These are phyloP conservation scores for Scaptodrosophila latifasciaeformis DNA, from an alignment of 2,888 invertebrate species.

Conservation along the genomic window DNA sequence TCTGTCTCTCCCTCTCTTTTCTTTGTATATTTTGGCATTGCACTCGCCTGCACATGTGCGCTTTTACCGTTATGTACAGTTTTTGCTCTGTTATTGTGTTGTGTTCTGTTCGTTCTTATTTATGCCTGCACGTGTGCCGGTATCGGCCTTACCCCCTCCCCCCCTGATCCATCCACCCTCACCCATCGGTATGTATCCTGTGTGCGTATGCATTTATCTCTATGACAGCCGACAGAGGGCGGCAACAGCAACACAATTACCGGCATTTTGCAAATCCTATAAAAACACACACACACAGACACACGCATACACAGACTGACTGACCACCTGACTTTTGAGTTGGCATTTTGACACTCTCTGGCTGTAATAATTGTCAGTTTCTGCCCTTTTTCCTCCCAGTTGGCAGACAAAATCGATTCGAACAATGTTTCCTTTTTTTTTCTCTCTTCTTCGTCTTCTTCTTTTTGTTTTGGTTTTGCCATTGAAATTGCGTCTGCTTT, in stretches of 20 bases:
- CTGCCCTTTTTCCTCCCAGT: too few species aligned
- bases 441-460: too few species aligned
- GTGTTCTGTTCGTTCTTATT: conserved; percentile 31
- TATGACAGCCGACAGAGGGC: neutral
- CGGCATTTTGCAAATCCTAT: too few species aligned
- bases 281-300: neutral
- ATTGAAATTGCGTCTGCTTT: too few species aligned
- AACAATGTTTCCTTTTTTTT: too few species aligned
- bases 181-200: neutral
- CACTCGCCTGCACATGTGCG: neutral
- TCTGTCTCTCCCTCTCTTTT: conserved; percentile 32
- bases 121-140: conserved; percentile 51
- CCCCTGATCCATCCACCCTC: neutral
- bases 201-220: neutral
- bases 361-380: too few species aligned
- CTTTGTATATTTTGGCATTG: conserved; percentile 13
- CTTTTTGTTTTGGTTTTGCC: too few species aligned
- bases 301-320: neutral
- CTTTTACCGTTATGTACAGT: conserved; percentile 13
- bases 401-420: too few species aligned
- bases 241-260: too few species aligned
- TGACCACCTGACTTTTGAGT: too few species aligned
- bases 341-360: too few species aligned
- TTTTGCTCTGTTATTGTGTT: conserved; percentile 16
- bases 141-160: neutral